These are phyloP conservation scores for Piscicola geometra DNA, from an alignment of 2,888 invertebrate genomes.

Conservation along the genomic window DNA sequence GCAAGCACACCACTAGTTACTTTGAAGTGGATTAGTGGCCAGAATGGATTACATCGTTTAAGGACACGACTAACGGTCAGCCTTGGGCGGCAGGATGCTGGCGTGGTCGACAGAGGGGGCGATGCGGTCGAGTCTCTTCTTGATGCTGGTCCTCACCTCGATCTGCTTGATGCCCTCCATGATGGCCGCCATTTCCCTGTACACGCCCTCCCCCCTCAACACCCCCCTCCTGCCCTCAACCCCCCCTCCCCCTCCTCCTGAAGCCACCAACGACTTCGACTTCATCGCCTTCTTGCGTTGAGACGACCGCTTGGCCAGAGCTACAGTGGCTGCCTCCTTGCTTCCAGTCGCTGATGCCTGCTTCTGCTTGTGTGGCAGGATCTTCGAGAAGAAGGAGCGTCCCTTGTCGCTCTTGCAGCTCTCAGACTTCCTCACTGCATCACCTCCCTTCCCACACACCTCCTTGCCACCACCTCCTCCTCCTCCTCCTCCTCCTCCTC, in stretches of 20 bases:
- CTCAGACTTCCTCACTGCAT: slow-evolving; percentile 26
- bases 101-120: slow-evolving; percentile 41
- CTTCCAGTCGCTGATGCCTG: not conserved
- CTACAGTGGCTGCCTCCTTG: not conserved
- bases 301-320: not conserved
- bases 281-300: slow-evolving; percentile 8
- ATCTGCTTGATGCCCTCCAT: slow-evolving; percentile 38
- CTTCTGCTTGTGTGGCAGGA: not conserved
- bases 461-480: not conserved
- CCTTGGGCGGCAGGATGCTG: slow-evolving; percentile 48
- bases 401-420: slow-evolving; percentile 21
- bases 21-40: too few species aligned
- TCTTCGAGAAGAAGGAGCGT: not conserved
- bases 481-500: not conserved
- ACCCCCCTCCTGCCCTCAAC: not conserved
- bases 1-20: too few species aligned
- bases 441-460: slow-evolving; percentile 21
- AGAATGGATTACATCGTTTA: too few species aligned
- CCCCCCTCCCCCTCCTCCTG: not conserved
- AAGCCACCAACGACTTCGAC: slow-evolving; percentile 10
- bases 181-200: slow-evolving; percentile 39
- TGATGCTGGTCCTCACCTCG: slow-evolving; percentile 35
- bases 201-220: slow-evolving; percentile 27
- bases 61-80: slow-evolving; percentile 51
- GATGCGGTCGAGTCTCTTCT: slow-evolving; percentile 39